phyloP scores from a whole-genome alignment of 2,113 vertebrate species.

The Lepisosteus osseus region DNA sequence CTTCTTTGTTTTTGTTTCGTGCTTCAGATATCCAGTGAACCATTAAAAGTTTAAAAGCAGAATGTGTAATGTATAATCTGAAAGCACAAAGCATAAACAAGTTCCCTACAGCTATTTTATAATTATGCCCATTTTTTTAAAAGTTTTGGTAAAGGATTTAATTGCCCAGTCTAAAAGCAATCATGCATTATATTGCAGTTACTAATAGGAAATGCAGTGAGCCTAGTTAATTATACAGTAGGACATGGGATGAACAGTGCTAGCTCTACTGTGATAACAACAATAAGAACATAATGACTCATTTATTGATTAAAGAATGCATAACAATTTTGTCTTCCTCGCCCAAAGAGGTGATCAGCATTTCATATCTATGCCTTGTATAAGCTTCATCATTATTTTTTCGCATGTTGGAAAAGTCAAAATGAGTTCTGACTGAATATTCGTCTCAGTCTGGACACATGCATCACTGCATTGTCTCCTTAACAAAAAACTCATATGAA shows the following conservation, averaged over 20 bases:
- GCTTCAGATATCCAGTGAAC: conserved; percentile 8
- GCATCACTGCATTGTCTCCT: too few relatives aligned
- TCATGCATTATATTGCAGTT: not conserved
- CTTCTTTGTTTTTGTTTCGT: not conserved
- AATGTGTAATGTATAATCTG: conserved; percentile 1
- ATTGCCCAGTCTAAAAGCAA: conserved; percentile 12
- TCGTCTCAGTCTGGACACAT: too few relatives aligned
- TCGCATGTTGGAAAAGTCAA: too few relatives aligned
- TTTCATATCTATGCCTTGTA: too few relatives aligned
- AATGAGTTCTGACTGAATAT: too few relatives aligned
- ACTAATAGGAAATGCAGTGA: not conserved
- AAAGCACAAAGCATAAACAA: conserved; percentile 5
- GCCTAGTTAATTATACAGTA: conserved; percentile 9
- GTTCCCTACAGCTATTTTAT: conserved; percentile 13
- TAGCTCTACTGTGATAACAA: conserved; percentile 4
- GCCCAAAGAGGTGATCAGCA: too few relatives aligned
- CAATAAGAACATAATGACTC: not conserved
- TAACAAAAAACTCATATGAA: too few relatives aligned
- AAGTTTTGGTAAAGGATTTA: conserved; percentile 2
- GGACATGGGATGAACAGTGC: not conserved
- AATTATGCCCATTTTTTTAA: conserved; percentile 18
- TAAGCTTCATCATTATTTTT: too few relatives aligned
- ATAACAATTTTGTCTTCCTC: not conserved
- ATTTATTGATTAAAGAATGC: not conserved
- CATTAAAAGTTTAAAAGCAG: not conserved